Base-by-base conservation (phyloP, 2,797 vertebrate genomes). In the Acestrorhynchus altus region DNA sequence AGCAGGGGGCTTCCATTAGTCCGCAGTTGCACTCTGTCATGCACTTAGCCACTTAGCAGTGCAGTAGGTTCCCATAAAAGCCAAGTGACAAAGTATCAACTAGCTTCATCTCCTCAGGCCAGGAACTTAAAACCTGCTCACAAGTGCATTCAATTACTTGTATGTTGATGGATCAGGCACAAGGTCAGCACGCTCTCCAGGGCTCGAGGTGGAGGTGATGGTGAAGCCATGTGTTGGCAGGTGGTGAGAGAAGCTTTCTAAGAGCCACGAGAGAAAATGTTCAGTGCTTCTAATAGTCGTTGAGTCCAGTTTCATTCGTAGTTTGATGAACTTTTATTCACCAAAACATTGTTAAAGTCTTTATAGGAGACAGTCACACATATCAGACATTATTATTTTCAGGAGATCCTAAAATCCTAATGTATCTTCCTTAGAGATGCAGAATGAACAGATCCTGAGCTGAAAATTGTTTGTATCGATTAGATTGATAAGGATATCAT, bases 31-130 rank as follows among this genome's bases (percentile, higher is more conserved):
- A 49, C 80, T 72, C 76, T 71, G 69, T 79, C 67, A 4, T 54
- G 77, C 72, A 78, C 74, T 81, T 79, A 80, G 70, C 71, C 76
- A 82, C 59, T 78, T 79, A 84, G 60, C 82, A 75, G 68, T 69
- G 73, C 77, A 78, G 68, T 72, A 70, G 81, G 78, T 86, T 80
- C 80, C 84, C 83, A 86, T 78, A 81, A 79, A 87, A 83, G 83
- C 78, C 83, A 84, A 85, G 87, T 90, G 89, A 89, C 89, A 89
- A 81, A 77, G 81, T 90, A 91, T 90, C 87, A 90, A 91, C 91
- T 81, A 10, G 59, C 49, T 47, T 81, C 83, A 87, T 90, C 87
- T 89, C 88, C 89, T 86, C 90, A 89, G 85, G 84, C 87, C 83
- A 85, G 80, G 72, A 89, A 88, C 84, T 87, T 85, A 81, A 89